Evolutionary conservation across 1,140 invertebrate species (phyloP).

Genomic region (Cataglyphis hispanica): DNA sequence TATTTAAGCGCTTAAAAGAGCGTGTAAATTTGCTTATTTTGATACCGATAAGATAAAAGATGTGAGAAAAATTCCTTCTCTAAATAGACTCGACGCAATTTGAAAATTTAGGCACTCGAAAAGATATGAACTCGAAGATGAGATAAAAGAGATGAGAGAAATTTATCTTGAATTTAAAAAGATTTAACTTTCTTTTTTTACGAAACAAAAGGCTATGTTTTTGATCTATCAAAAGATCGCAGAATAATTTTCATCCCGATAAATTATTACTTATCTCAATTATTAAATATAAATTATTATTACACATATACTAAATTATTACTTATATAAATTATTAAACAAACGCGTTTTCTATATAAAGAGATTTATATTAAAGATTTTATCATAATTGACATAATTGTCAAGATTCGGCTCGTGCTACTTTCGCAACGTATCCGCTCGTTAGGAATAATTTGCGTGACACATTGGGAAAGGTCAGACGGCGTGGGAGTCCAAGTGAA

Average conservation of each 20-base stretch:
- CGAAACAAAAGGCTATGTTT: background rate
- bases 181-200: background rate
- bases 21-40: background rate
- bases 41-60: constrained; percentile 21
- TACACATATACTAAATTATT: too few species aligned
- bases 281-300: too few species aligned
- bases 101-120: background rate
- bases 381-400: background rate
- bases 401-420: background rate
- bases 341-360: background rate
- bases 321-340: background rate
- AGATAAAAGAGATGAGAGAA: background rate
- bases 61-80: background rate
- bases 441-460: constrained; percentile 56
- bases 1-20: background rate
- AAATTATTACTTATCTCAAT: background rate
- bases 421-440: constrained; percentile 6
- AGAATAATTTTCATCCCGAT: background rate
- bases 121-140: background rate
- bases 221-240: background rate
- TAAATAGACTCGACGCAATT: constrained; percentile 1
- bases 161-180: background rate
- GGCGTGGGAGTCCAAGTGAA: constrained; percentile 58
- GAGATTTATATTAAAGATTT: background rate
- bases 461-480: constrained; percentile 41